Percentiles rank a stretch among this genome's conserved stretches.
phyloP scores from a whole-genome alignment of 2,888 invertebrate species.

The Rhagophthalmus giganteus region DNA sequence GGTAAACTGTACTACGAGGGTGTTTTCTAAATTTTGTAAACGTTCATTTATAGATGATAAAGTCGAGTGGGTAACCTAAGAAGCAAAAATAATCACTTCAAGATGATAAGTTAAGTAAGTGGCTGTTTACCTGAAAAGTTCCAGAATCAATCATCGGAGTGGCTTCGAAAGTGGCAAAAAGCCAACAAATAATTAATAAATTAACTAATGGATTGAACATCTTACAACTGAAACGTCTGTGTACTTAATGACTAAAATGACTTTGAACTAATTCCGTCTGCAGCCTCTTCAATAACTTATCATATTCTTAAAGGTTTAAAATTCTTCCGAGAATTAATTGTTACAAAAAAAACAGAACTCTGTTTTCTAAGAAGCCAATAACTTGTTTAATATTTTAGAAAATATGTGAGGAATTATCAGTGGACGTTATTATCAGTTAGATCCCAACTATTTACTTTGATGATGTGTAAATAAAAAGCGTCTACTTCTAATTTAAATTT shows the following conservation, averaged over 20 bases:
- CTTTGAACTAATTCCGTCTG: slow-evolving; percentile 4
- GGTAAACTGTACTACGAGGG: slow-evolving; percentile 49
- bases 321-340: background rate
- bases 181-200: too few species aligned
- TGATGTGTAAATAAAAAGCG: background rate
- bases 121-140: too few species aligned
- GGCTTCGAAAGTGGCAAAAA: too few species aligned
- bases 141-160: too few species aligned
- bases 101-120: too few species aligned
- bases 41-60: slow-evolving; percentile 53
- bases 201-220: too few species aligned
- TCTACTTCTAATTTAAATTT: background rate
- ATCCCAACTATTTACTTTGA: background rate
- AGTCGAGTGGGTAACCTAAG: slow-evolving; percentile 48
- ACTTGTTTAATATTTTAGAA: background rate
- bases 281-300: too few species aligned
- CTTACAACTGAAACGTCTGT: slow-evolving; percentile 14
- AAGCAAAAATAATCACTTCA: slow-evolving; percentile 26
- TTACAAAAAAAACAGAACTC: background rate
- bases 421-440: background rate
- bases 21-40: slow-evolving; percentile 49
- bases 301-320: background rate
- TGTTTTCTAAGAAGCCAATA: background rate
- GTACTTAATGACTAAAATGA: slow-evolving; percentile 22
- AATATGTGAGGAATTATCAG: background rate